These are phyloP conservation scores for Melospiza georgiana DNA, from an alignment of 2,113 vertebrate genomes.

Conservation along the genomic window DNA sequence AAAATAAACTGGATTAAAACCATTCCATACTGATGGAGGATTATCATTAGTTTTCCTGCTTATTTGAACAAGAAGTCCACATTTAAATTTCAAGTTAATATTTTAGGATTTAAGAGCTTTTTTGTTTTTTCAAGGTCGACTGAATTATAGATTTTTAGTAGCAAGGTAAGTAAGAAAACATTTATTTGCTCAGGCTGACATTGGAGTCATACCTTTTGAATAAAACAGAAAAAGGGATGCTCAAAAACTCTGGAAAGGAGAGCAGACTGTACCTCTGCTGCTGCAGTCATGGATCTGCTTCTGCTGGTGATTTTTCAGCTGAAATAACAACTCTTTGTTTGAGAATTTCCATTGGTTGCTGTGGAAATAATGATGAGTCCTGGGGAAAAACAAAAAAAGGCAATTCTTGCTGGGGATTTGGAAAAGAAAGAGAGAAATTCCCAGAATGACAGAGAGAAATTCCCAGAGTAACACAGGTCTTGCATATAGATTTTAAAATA, in stretches of 20 bases:
- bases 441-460: not conserved
- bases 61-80: not conserved
- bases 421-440: not conserved
- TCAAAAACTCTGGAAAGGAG: not conserved
- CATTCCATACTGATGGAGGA: accelerated
- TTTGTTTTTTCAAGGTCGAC: not conserved
- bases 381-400: not conserved
- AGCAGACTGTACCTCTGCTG: not conserved
- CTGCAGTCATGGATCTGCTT: not conserved
- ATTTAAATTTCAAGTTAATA: not conserved
- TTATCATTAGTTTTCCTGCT: not conserved
- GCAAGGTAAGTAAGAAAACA: not conserved
- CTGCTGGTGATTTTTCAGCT: slow-evolving; percentile 7
- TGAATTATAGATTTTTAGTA: not conserved
- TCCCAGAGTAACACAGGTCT: not conserved
- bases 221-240: not conserved
- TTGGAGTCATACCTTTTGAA: not conserved
- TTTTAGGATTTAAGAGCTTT: not conserved
- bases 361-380: slow-evolving; percentile 25
- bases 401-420: not conserved
- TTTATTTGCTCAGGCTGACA: not conserved
- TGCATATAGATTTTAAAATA: not conserved
- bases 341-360: not conserved
- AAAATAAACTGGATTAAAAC: not conserved
- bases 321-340: not conserved